These are phyloP conservation scores for Thelaira solivaga DNA, from an alignment of 2,888 invertebrate genomes.

Conservation along the genomic window DNA sequence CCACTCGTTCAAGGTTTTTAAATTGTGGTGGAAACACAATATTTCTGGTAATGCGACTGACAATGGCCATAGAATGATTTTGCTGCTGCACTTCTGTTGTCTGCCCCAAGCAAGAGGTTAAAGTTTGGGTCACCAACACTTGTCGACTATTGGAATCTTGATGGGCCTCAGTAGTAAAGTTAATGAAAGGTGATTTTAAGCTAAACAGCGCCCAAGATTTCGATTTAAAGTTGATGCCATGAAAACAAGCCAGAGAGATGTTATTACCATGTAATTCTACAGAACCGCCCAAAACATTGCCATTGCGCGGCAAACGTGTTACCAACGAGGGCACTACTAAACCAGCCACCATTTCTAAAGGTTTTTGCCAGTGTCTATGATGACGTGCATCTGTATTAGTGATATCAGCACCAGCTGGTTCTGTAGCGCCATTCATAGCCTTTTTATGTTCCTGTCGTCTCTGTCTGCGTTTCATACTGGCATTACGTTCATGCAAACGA, in stretches of 20 bases:
- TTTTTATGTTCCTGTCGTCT: constrained; percentile 75
- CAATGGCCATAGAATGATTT: constrained; percentile 95
- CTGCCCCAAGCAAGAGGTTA: constrained; percentile 92
- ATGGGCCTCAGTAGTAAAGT: constrained; percentile 95
- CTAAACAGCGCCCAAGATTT: constrained; percentile 98
- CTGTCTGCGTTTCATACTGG: constrained; percentile 74
- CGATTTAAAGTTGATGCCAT: constrained; percentile 96
- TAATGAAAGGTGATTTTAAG: constrained; percentile 93
- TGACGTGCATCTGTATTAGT: constrained; percentile 83
- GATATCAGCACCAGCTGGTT: constrained; percentile 64
- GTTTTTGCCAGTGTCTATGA: constrained; percentile 97
- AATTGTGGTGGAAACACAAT: constrained; percentile 97
- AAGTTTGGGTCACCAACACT: constrained; percentile 92
- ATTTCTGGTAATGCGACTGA: constrained; percentile 93
- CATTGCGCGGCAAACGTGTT: constrained; percentile 82
- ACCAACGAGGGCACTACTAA: constrained; percentile 86
- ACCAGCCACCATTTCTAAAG: constrained; percentile 88
- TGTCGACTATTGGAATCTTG: constrained; percentile 85
- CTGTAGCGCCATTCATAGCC: constrained; percentile 57
- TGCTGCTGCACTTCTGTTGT: constrained; percentile 81
- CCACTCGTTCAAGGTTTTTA: constrained; percentile 95
- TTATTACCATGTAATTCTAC: constrained; percentile 93
- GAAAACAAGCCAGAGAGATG: constrained; percentile 96
- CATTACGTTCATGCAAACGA: constrained; percentile 74
- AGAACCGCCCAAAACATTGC: constrained; percentile 91